phyloP scores from a whole-genome alignment of 2,113 vertebrate species.

The Martes martes region DNA sequence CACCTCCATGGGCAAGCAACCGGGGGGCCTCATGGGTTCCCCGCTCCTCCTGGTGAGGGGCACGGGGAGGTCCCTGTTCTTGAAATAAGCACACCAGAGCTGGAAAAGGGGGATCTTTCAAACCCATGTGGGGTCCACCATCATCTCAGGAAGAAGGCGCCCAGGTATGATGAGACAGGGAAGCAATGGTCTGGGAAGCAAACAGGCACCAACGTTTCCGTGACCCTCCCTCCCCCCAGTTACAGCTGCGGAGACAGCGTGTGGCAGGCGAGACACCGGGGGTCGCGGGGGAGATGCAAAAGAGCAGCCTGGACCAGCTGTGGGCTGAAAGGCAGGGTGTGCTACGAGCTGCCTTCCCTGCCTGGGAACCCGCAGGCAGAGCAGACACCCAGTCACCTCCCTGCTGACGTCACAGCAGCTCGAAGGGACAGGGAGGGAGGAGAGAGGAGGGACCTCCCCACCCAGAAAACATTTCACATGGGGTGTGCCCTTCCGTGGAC shows the following conservation, averaged over 20 bases:
- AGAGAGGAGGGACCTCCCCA: neutral
- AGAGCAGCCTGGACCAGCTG: neutral
- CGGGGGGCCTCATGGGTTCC: neutral
- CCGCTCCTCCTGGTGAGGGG: neutral
- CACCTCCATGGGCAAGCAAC: neutral
- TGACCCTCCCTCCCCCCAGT: neutral
- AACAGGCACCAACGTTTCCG: neutral
- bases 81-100: neutral
- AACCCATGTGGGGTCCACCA: neutral
- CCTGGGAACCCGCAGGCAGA: constrained; percentile 41
- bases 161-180: neutral
- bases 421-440: neutral
- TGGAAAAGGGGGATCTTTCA: neutral
- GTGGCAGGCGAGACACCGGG: neutral
- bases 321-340: neutral
- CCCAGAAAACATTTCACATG: neutral
- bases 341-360: neutral
- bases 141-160: neutral
- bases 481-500: neutral
- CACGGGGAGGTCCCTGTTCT: neutral
- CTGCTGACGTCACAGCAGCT: constrained; percentile 64
- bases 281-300: neutral
- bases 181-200: constrained; percentile 14
- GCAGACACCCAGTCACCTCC: constrained; percentile 51
- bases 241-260: neutral